A percentile compares a stretch with the other conserved stretches of the same genome.
phyloP scores from a whole-genome alignment of 2,797 vertebrate species.

The Pelobates cultripes region DNA sequence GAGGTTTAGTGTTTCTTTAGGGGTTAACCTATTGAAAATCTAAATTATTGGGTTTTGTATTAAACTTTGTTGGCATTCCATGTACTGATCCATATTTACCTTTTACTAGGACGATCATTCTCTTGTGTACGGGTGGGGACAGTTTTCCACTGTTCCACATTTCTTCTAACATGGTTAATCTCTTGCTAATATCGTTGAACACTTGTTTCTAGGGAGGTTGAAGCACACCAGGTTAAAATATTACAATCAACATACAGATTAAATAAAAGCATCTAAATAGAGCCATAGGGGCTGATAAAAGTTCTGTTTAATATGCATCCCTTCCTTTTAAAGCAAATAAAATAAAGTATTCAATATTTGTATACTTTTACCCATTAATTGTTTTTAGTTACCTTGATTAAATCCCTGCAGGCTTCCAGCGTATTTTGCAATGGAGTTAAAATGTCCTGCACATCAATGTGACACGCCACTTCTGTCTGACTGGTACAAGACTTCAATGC shows the following conservation, averaged over 20 bases:
- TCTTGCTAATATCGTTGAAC: slow-evolving; percentile 84
- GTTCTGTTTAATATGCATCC: too few relatives aligned
- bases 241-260: too few relatives aligned
- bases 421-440: slow-evolving; percentile 72
- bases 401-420: slow-evolving; percentile 74
- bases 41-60: not conserved
- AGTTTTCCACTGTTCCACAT: slow-evolving; percentile 84
- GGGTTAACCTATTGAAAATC: too few relatives aligned
- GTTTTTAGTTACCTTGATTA: slow-evolving; percentile 72
- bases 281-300: too few relatives aligned
- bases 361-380: not conserved
- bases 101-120: slow-evolving; percentile 80
- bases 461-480: slow-evolving; percentile 65
- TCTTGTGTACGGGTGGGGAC: slow-evolving; percentile 81
- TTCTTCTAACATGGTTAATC: slow-evolving; percentile 80
- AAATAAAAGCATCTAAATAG: too few relatives aligned
- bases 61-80: not conserved
- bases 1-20: too few relatives aligned
- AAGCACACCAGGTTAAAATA: not conserved
- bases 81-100: slow-evolving; percentile 67
- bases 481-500: slow-evolving; percentile 17
- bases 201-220: slow-evolving; percentile 80
- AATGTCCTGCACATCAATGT: slow-evolving; percentile 66
- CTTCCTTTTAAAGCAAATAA: not conserved
- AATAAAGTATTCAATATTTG: too few relatives aligned